These are phyloP conservation scores for Pseudococcus jackbeardsleyi DNA, from an alignment of 2,888 invertebrate genomes.

Conservation along the genomic window DNA sequence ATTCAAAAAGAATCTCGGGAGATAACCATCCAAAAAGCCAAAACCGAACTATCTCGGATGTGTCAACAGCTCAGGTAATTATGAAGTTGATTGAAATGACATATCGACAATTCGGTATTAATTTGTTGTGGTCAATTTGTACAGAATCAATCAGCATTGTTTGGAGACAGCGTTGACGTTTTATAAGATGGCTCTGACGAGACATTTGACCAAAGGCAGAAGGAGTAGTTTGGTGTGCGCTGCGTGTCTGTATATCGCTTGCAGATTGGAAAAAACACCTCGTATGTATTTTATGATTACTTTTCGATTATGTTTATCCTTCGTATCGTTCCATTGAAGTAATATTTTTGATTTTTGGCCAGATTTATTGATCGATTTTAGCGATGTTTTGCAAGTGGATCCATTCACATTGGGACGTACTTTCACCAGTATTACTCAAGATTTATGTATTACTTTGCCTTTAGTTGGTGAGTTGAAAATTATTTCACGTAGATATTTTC, in stretches of 20 bases:
- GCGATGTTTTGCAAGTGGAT: constrained; percentile 90
- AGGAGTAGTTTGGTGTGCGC: constrained; percentile 92
- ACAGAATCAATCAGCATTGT: constrained; percentile 79
- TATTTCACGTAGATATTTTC: background rate
- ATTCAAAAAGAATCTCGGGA: constrained; percentile 92
- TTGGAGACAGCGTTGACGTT: constrained; percentile 94
- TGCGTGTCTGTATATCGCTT: constrained; percentile 97
- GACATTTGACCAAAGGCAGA: constrained; percentile 90
- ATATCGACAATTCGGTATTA: background rate
- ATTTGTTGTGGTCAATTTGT: background rate
- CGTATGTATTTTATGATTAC: constrained; percentile 75
- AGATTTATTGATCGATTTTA: constrained; percentile 94
- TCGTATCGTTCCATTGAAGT: background rate
- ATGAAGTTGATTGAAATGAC: background rate
- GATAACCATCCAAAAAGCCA: constrained; percentile 89
- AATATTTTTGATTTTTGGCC: background rate
- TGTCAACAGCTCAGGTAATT: constrained; percentile 81
- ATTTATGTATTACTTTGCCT: constrained; percentile 90
- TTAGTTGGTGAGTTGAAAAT: constrained; percentile 49
- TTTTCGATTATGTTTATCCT: background rate
- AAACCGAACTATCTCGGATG: constrained; percentile 75
- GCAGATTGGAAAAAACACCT: constrained; percentile 93
- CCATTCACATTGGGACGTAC: constrained; percentile 95
- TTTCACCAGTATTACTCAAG: constrained; percentile 88
- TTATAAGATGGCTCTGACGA: constrained; percentile 89